Conservation (phyloP, 2,888 invertebrate species). For the Cheilosia soror region DNA sequence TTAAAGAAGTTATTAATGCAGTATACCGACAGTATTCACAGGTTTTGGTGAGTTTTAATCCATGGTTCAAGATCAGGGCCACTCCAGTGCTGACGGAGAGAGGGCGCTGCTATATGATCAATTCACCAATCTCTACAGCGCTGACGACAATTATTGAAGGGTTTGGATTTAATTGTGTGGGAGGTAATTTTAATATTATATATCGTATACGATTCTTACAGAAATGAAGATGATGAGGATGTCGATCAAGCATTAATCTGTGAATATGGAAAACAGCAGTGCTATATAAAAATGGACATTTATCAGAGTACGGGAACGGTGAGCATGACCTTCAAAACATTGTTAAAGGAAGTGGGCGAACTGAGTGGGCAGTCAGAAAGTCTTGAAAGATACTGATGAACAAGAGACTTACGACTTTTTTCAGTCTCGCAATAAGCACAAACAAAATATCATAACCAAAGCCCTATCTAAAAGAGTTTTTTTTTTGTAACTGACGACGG, state of each 20-base stretch:
- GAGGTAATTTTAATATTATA: background rate
- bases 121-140: conserved; percentile 83
- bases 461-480: no score
- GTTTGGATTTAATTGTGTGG: conserved; percentile 69
- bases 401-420: no score
- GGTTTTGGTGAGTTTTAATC: conserved; percentile 78
- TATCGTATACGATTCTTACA: conserved; percentile 43
- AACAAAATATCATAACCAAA: no score
- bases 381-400: no score
- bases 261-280: conserved; percentile 81
- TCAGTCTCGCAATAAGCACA: no score
- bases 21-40: conserved; percentile 80
- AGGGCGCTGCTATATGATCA: conserved; percentile 87
- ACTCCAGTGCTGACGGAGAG: conserved; percentile 86
- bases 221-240: conserved; percentile 75
- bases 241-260: conserved; percentile 79
- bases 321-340: no score
- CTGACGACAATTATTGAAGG: conserved; percentile 57
- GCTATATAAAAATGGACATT: conserved; percentile 82
- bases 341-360: no score
- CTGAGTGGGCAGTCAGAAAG: no score
- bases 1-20: conserved; percentile 80
- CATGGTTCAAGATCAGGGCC: conserved; percentile 78
- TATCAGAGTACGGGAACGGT: conserved; percentile 81
- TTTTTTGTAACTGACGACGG: background rate